Conservation (phyloP, 2,113 vertebrate species). For the Zosterops lateralis region DNA sequence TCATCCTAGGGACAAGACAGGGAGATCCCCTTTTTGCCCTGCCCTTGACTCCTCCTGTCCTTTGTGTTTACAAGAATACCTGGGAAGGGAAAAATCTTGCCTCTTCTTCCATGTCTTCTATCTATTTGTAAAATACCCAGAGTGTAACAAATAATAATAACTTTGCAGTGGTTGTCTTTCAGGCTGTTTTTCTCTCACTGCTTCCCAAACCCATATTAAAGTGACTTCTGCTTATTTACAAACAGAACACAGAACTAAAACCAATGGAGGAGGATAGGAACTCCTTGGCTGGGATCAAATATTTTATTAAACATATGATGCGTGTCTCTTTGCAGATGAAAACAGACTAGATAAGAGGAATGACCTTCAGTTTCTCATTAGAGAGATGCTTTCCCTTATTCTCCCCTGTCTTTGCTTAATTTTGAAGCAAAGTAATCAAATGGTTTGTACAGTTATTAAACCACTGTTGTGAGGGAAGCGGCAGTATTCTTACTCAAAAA, state of each 20-base stretch:
- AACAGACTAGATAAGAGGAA: not conserved
- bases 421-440: not conserved
- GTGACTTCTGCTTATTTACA: not conserved
- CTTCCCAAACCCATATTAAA: not conserved
- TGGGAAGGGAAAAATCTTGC: not conserved
- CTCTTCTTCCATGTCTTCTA: not conserved
- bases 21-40: not conserved
- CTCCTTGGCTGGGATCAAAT: not conserved
- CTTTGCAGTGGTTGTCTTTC: not conserved
- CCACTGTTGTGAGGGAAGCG: rapidly evolving
- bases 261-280: not conserved
- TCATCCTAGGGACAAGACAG: not conserved
- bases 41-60: not conserved
- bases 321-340: not conserved
- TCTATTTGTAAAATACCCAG: not conserved
- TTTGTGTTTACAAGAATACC: not conserved
- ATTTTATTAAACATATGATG: not conserved
- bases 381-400: not conserved
- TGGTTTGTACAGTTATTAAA: not conserved
- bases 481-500: not conserved
- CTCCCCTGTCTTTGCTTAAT: not conserved
- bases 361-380: not conserved
- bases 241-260: not conserved
- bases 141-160: not conserved
- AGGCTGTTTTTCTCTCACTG: not conserved